These are phyloP conservation scores for Hirudo medicinalis DNA, from an alignment of 1,140 invertebrate genomes.

Conservation along the genomic window DNA sequence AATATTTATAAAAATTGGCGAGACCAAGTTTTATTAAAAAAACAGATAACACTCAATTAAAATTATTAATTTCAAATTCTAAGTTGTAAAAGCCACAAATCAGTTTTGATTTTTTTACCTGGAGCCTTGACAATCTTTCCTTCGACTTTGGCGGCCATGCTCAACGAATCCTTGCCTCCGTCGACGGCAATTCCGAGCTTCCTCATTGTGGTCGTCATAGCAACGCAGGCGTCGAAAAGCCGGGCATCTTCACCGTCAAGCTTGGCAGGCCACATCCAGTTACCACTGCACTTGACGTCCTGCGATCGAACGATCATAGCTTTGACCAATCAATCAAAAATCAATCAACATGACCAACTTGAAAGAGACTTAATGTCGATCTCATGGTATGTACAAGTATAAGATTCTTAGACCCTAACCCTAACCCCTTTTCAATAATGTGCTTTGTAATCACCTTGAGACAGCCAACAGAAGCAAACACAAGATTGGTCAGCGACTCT, in stretches of 20 bases:
- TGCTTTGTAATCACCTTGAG: constrained; percentile 47
- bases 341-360: constrained; percentile 1
- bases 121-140: constrained; percentile 67
- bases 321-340: background rate
- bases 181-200: constrained; percentile 79
- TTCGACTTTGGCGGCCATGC: constrained; percentile 80
- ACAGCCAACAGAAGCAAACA: constrained; percentile 73
- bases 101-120: constrained; percentile 34
- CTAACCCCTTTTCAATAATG: no score
- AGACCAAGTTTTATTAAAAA: no score
- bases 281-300: constrained; percentile 90
- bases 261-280: constrained; percentile 99
- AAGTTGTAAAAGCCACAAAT: background rate
- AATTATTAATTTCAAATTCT: no score
- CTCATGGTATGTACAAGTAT: no score
- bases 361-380: background rate
- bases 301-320: constrained; percentile 21
- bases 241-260: constrained; percentile 74
- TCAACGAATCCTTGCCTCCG: constrained; percentile 93
- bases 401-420: no score
- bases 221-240: constrained; percentile 68
- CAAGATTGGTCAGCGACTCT: constrained; percentile 85
- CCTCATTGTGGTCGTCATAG: constrained; percentile 76
- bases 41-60: no score
- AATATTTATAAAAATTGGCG: no score